Base-by-base conservation (phyloP, 2,888 invertebrate species). In the Acleris literana region DNA sequence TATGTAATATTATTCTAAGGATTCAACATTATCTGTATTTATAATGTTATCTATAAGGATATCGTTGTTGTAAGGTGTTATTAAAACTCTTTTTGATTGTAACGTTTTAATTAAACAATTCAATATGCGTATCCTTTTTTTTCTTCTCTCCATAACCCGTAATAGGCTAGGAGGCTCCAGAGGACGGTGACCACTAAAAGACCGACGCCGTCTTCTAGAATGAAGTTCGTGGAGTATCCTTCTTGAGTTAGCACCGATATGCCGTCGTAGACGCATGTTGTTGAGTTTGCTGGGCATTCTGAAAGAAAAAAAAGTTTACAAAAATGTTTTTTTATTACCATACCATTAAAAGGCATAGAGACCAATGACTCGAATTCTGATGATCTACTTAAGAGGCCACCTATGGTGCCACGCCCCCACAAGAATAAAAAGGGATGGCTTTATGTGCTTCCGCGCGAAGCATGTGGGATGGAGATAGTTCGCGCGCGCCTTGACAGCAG, bases 41-140 rank as follows among this genome's bases (percentile, higher is more conserved):
- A 61, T 69, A 64, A 59, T 69, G 64, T 69, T 70, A 52, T 29
- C 43, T 20, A 51, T 63, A 63, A 67, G 54, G 55, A 70, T 66
- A 72, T 71, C 68, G 39, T 52, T 67, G 67, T 69, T 62, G 39
- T 63, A 51, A 56, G 51, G 17, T 49, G 1, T 51, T 51, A 63
- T 46, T 64, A 33, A 58, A 58, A 64, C 29, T 57, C 57, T 64
- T 46, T 33, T 29, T 57, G 29, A 46, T 13, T 33, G 11, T 52
- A 57, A 57, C 2, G 7, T 33, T 53, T 52, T 67, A 67, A 70
- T 60, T 60, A 67, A 62, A 63, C 61, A 61, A 57, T 63, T 79
- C 72, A 92, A 76, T 90, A 92, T 44, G 85, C 87, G 74, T 87
- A 92, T 43, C 92, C 92, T 74, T 87, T 90, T 66, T 72, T 88